Evolutionary conservation across 1,140 invertebrate genomes (phyloP).

Genomic region (Cyrtorhinus lividipennis): DNA sequence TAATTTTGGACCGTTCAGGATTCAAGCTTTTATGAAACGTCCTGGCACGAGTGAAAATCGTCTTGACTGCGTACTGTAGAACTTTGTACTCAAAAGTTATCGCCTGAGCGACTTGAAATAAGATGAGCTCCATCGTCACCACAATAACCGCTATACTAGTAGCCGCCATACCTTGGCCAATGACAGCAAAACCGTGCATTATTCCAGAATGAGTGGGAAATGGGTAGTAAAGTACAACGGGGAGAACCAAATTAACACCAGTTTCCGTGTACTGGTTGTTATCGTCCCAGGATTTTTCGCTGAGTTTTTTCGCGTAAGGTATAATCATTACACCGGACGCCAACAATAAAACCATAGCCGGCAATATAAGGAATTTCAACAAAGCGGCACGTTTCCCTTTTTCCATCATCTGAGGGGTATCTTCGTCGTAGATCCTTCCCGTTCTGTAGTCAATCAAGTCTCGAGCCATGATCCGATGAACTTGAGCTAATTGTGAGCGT

Average conservation of each 20-base stretch:
- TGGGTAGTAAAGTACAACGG: neutral
- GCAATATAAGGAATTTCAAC: neutral
- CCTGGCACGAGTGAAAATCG: neutral
- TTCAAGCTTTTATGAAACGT: neutral
- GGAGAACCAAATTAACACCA: neutral
- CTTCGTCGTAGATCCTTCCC: neutral
- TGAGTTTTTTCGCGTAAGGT: neutral
- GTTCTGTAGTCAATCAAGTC: neutral
- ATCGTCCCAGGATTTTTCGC: no score
- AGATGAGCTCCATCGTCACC: neutral
- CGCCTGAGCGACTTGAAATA: neutral
- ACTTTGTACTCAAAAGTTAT: neutral
- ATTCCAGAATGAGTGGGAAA: neutral
- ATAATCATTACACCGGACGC: neutral
- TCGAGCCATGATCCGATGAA: neutral
- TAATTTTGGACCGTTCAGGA: neutral
- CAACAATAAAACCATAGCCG: neutral
- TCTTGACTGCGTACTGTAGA: neutral
- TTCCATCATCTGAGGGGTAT: neutral
- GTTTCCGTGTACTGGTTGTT: neutral
- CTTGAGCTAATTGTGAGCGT: neutral
- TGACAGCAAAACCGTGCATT: neutral
- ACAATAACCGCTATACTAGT: neutral
- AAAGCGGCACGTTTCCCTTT: neutral
- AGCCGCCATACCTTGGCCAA: neutral